Evolutionary conservation across 2,888 invertebrate genomes (phyloP).

Genomic region (Cephus pygmeus): DNA sequence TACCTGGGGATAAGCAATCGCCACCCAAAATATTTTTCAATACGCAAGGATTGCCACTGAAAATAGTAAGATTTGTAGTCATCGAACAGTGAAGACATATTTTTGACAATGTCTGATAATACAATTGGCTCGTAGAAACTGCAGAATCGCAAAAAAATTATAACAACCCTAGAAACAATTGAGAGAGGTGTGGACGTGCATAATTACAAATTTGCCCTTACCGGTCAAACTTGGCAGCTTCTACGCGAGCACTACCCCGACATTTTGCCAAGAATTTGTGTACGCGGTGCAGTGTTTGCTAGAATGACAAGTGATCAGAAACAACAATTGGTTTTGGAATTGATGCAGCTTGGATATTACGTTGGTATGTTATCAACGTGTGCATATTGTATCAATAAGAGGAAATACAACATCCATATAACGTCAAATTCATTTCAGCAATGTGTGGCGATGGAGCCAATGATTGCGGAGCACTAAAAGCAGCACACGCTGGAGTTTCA

Average conservation of each 20-base stretch:
- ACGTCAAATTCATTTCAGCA: slow-evolving; percentile 58
- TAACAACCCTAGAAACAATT: slow-evolving; percentile 42
- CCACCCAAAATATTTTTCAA: slow-evolving; percentile 56
- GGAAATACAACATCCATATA: neutral
- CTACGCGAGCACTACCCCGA: slow-evolving; percentile 78
- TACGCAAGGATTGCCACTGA: slow-evolving; percentile 46
- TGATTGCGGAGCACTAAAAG: slow-evolving; percentile 90
- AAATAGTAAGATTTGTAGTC: slow-evolving; percentile 30
- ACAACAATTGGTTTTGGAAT: slow-evolving; percentile 77
- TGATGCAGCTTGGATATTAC: slow-evolving; percentile 77
- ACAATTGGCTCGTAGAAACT: slow-evolving; percentile 2
- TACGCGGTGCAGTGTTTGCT: slow-evolving; percentile 82
- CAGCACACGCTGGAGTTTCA: slow-evolving; percentile 89
- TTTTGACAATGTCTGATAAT: neutral
- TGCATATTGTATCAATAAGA: neutral
- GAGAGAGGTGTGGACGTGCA: slow-evolving; percentile 42
- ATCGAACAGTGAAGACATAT: neutral
- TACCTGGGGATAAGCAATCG: slow-evolving; percentile 41
- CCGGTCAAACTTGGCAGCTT: slow-evolving; percentile 82
- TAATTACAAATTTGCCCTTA: slow-evolving; percentile 70
- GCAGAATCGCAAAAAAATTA: slow-evolving; percentile 25
- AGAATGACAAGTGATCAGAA: slow-evolving; percentile 87
- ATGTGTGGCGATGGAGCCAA: slow-evolving; percentile 84
- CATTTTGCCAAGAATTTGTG: slow-evolving; percentile 74
- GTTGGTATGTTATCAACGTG: slow-evolving; percentile 67